Conservation (phyloP, 2,888 invertebrate genomes). For the Schrankia costaestrigalis region DNA sequence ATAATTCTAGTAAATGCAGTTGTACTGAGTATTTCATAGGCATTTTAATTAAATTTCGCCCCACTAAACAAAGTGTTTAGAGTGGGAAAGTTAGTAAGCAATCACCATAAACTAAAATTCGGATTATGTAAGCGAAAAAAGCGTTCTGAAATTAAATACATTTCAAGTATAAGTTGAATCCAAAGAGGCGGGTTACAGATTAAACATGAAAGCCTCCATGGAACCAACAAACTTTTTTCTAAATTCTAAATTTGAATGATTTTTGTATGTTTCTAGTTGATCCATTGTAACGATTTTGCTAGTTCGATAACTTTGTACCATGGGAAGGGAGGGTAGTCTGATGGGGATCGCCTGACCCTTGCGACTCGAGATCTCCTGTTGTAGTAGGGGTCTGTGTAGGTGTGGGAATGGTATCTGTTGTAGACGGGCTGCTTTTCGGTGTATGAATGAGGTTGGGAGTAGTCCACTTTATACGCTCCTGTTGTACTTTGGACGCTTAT, state of each 20-base stretch:
- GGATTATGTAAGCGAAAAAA: constrained; percentile 48
- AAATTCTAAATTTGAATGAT: constrained; percentile 32
- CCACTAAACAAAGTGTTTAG: constrained; percentile 59
- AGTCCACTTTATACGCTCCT: constrained; percentile 74
- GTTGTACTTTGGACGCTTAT: constrained; percentile 64
- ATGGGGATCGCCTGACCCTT: constrained; percentile 59
- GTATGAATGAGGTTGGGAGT: constrained; percentile 69
- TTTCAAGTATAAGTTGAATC: constrained; percentile 66
- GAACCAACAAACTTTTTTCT: constrained; percentile 67
- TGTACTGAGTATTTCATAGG: constrained; percentile 54
- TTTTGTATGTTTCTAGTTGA: constrained; percentile 42
- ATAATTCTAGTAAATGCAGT: constrained; percentile 44
- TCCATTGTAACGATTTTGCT: constrained; percentile 85
- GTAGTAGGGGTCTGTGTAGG: constrained; percentile 63
- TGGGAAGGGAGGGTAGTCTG: constrained; percentile 84
- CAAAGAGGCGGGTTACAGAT: constrained; percentile 59
- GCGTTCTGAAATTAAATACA: constrained; percentile 47
- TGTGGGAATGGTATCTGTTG: constrained; percentile 69
- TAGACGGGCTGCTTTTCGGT: constrained; percentile 70
- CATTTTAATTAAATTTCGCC: constrained; percentile 48
- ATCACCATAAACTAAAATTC: constrained; percentile 30
- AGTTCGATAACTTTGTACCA: constrained; percentile 89
- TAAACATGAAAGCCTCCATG: constrained; percentile 58
- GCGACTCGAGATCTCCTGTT: constrained; percentile 69
- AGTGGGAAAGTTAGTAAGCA: constrained; percentile 51